Conservation (phyloP, 2,113 vertebrate species). For the Lamprotornis superbus region DNA sequence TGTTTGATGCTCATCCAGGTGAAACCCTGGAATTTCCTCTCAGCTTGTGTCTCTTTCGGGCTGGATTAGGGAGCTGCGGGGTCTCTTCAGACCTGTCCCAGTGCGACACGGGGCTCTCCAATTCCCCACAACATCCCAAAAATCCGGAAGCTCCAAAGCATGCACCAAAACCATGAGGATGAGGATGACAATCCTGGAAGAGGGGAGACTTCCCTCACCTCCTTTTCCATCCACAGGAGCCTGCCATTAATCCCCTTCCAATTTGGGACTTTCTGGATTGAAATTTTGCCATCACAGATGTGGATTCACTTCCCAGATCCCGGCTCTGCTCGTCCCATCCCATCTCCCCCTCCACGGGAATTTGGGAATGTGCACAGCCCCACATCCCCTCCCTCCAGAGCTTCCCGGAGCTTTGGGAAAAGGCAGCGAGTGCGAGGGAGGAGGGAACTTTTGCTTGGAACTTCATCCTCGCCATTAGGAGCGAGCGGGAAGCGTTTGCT, state of each 20-base stretch:
- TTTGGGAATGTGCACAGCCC: not conserved
- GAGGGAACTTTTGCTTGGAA: not conserved
- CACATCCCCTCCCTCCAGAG: not conserved
- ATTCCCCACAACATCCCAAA: not conserved
- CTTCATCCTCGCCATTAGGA: not conserved
- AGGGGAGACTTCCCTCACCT: not conserved
- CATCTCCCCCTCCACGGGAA: not conserved
- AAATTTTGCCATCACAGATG: rapidly evolving
- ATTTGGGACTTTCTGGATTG: rapidly evolving
- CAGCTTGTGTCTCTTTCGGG: no score
- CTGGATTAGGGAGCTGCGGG: not conserved
- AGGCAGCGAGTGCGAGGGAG: not conserved
- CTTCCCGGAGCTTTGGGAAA: rapidly evolving
- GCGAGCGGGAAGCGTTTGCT: conserved; percentile 29
- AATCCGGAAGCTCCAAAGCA: not conserved
- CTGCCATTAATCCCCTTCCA: not conserved
- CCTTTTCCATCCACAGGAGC: not conserved
- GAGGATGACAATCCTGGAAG: not conserved
- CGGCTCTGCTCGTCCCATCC: not conserved
- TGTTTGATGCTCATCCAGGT: rapidly evolving
- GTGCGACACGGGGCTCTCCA: rapidly evolving
- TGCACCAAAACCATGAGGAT: rapidly evolving
- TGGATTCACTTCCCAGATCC: rapidly evolving
- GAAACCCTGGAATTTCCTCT: not conserved
- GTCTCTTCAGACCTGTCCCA: not conserved